phyloP scores from a whole-genome alignment of 1,140 invertebrate species.

The Brachystomella parvula region DNA sequence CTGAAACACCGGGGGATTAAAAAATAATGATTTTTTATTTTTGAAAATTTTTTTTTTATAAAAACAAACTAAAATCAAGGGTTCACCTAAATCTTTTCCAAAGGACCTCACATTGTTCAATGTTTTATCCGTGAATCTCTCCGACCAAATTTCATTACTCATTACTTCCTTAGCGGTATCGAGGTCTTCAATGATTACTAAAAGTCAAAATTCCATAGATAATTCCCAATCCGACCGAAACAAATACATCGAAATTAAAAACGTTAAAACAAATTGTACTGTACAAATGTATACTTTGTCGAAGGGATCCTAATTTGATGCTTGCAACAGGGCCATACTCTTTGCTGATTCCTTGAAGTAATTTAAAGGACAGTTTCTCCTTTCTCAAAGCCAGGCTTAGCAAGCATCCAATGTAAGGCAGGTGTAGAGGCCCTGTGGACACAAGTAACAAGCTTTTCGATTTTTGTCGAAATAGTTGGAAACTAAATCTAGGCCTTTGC shows the following conservation, averaged over 20 bases:
- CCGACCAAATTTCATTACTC: neutral
- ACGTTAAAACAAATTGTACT: neutral
- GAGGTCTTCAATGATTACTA: neutral
- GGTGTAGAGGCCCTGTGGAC: constrained; percentile 10
- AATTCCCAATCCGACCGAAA: too few species aligned
- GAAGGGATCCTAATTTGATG: constrained; percentile 4
- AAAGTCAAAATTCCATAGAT: too few species aligned
- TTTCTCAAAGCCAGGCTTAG: constrained; percentile 15
- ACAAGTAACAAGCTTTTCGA: too few species aligned
- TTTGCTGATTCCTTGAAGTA: constrained; percentile 12
- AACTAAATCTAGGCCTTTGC: too few species aligned
- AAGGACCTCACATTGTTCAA: neutral
- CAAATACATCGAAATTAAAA: too few species aligned
- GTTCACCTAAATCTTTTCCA: neutral
- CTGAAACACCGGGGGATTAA: constrained; percentile 30
- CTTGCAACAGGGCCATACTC: constrained; percentile 19
- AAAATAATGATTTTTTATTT: neutral
- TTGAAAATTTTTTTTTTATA: neutral
- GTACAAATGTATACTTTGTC: constrained; percentile 8
- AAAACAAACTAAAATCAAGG: neutral
- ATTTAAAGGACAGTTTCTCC: constrained; percentile 8
- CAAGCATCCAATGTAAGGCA: constrained; percentile 16
- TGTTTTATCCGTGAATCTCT: neutral
- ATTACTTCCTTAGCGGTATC: neutral
- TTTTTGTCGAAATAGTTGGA: too few species aligned